Base-by-base conservation (phyloP, 2,888 invertebrate genomes). In the Iphiclides podalirius region DNA sequence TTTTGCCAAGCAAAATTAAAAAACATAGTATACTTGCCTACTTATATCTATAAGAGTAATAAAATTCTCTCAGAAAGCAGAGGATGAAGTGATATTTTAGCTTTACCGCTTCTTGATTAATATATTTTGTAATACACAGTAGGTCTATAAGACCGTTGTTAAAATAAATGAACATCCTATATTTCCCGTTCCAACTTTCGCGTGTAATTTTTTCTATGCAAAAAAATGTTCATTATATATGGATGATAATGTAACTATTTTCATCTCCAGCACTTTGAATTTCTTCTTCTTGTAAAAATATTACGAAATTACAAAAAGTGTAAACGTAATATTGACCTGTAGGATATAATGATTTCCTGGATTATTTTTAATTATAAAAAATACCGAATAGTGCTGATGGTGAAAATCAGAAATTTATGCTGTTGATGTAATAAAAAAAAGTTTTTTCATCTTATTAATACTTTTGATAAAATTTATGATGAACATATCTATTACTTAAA, bases 1-100 rank as follows among this genome's bases (percentile, higher is more conserved):
- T 72, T 82, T 86, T 86, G 86, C 86, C 72, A 72, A 83, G 85
- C 86, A 85, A 86, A 85, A 68, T 57, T 44, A 57, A 53, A 64
- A 64, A 63, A 57, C 52, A 62, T 64, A 59, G 60, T 60, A 62
- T 60, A 63, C 57, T 60, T 57, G 61, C 61, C 28, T 28, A 28
- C 74, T 74, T 74, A 65, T 73, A 72, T 75, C 28, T 75, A 54
- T 78, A 71, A 62, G 65, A 60, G 68, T 63, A 61, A 65, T 64
- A 61, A 61, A 64, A 79, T 82, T 82, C 82, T 87, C 83, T 76
- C 63, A 53, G 52, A 52, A 62, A 60, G 67, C 61, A 67, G 81
- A 79, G 83, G 72, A 78, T 77, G 72, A 65, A 67, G 87, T 87
- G 87, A 87, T 87, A 87, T 81, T 78, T 82, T 78, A 86, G 87